Percentiles rank a stretch among this genome's conserved stretches.
These are phyloP conservation scores for Callipepla squamata DNA, from an alignment of 2,113 vertebrate genomes.

Conservation along the genomic window DNA sequence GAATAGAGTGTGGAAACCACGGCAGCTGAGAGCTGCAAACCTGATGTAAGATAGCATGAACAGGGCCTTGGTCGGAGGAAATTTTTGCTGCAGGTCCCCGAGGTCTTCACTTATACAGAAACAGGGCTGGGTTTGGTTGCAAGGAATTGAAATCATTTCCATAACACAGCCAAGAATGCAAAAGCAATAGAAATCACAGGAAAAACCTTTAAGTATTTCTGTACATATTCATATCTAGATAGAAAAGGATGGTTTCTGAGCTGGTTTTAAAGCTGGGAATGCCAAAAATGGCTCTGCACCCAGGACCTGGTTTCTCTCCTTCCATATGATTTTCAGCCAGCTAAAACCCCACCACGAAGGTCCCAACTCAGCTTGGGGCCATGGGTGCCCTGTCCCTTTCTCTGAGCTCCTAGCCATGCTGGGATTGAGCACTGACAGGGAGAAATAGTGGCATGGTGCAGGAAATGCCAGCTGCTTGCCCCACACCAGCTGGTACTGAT, in stretches of 20 bases:
- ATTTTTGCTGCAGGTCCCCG: neutral
- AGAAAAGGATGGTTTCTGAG: neutral
- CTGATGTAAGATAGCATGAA: neutral
- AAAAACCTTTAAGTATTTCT: neutral
- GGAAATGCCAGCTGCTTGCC: neutral
- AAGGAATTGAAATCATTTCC: neutral
- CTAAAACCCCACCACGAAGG: neutral
- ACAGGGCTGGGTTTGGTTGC: neutral
- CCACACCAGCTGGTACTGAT: neutral
- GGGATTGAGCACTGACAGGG: neutral
- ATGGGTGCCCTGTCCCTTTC: neutral
- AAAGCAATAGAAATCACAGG: neutral
- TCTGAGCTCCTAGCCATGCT: neutral
- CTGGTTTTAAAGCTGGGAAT: neutral
- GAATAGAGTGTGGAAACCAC: neutral
- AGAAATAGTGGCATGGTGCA: accelerated
- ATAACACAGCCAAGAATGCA: neutral
- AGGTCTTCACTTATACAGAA: neutral
- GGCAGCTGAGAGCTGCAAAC: neutral
- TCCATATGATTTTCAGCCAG: accelerated
- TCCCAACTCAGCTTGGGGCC: neutral
- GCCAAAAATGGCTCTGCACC: neutral
- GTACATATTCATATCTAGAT: too few species aligned
- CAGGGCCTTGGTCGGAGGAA: neutral
- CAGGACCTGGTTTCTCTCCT: accelerated